Conservation (phyloP, 2,113 vertebrate species). For the Erythrolamprus reginae region DNA sequence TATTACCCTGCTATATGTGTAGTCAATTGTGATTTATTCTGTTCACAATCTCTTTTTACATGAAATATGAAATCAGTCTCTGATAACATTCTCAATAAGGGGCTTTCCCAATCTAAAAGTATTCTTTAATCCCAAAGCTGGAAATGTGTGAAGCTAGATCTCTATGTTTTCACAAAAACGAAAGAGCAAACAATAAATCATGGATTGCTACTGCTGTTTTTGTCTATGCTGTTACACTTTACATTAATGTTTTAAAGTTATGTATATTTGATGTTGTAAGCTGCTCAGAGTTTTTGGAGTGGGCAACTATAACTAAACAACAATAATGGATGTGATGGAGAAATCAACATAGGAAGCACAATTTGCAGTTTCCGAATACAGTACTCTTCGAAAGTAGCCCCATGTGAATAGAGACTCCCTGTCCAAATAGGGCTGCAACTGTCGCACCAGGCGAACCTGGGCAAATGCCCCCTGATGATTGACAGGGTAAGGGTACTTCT, state of each 20-base stretch:
- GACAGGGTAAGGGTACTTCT: too few relatives aligned
- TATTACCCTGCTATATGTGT: too few relatives aligned
- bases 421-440: too few relatives aligned
- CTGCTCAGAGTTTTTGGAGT: neutral
- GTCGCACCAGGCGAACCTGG: too few relatives aligned
- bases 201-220: neutral
- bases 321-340: neutral
- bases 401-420: too few relatives aligned
- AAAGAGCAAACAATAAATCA: neutral
- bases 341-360: neutral
- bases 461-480: too few relatives aligned
- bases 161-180: neutral
- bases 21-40: too few relatives aligned
- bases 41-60: too few relatives aligned
- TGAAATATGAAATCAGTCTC: too few relatives aligned
- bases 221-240: neutral
- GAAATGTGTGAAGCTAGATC: neutral
- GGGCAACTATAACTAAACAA: neutral
- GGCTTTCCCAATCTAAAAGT: neutral
- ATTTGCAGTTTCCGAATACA: too few relatives aligned
- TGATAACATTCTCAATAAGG: too few relatives aligned
- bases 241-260: neutral
- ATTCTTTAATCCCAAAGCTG: neutral
- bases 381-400: too few relatives aligned
- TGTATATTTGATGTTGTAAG: neutral